Evolutionary conservation across 2,113 vertebrate genomes (phyloP).

Genomic region (Lampris megalopsis): DNA sequence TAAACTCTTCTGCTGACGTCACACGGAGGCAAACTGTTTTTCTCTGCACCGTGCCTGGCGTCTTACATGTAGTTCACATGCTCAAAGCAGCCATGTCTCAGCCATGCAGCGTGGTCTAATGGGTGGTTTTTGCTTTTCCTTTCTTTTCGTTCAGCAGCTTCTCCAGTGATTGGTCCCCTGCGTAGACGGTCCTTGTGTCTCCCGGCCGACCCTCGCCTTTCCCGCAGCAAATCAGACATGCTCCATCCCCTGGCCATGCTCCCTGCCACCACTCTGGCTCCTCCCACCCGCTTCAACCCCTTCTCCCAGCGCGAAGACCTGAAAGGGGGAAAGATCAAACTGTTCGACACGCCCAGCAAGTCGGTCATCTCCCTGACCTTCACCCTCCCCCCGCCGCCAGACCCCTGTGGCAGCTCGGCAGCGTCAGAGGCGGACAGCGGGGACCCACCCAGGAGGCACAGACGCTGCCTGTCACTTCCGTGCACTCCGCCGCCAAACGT

Average conservation of each 20-base stretch:
- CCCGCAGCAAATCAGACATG: constrained; percentile 90
- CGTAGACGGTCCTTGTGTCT: constrained; percentile 72
- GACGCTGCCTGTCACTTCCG: constrained; percentile 90
- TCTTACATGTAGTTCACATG: no score
- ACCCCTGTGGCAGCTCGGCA: constrained; percentile 62
- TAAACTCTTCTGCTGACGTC: no score
- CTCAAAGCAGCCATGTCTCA: no score
- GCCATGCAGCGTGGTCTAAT: no score
- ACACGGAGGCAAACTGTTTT: no score
- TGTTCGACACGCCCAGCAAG: constrained; percentile 93
- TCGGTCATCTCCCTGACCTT: constrained; percentile 90
- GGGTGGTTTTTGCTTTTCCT: neutral
- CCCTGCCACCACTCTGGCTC: constrained; percentile 62
- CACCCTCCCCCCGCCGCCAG: constrained; percentile 81
- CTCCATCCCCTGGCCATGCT: constrained; percentile 79
- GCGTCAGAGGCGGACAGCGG: constrained; percentile 33
- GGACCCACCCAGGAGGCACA: constrained; percentile 56
- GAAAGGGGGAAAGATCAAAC: constrained; percentile 94
- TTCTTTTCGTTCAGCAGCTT: constrained; percentile 20
- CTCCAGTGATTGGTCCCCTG: constrained; percentile 19
- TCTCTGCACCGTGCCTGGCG: no score
- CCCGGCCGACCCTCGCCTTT: constrained; percentile 83
- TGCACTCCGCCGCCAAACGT: constrained; percentile 86
- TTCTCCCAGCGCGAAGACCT: constrained; percentile 94
- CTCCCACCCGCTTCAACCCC: constrained; percentile 87